phyloP scores from a whole-genome alignment of 2,888 invertebrate species.

The Tenthredo scrophulariae region DNA sequence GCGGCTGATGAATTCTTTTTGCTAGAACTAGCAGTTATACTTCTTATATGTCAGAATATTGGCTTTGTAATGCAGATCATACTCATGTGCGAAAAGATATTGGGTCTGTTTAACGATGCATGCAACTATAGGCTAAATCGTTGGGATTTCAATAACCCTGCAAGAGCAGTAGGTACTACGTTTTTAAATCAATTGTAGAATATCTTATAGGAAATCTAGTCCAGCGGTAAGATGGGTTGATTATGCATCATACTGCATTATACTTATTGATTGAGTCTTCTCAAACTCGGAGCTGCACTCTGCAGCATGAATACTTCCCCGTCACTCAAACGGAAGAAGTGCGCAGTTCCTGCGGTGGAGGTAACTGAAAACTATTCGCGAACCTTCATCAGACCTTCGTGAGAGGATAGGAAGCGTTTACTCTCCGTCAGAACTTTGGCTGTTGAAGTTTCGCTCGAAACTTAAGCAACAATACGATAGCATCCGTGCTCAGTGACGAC shows the following conservation, averaged over 20 bases:
- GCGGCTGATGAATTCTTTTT: not conserved
- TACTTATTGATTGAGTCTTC: constrained; percentile 32
- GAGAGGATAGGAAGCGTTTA: constrained; percentile 37
- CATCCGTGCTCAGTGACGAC: not conserved
- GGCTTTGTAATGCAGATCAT: constrained; percentile 5
- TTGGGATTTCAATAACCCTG: too few relatives aligned
- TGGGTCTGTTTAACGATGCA: not conserved
- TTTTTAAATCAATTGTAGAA: too few relatives aligned
- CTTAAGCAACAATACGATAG: not conserved
- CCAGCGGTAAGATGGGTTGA: not conserved
- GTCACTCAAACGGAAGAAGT: constrained; percentile 21
- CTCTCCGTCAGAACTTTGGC: constrained; percentile 32
- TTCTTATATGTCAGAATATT: not conserved
- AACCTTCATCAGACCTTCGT: constrained; percentile 16
- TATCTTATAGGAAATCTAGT: not conserved
- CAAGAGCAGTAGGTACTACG: too few relatives aligned
- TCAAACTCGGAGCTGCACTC: not conserved
- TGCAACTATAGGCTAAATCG: not conserved
- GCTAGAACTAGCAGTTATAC: not conserved
- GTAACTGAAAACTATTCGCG: constrained; percentile 49
- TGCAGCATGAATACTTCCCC: constrained; percentile 14
- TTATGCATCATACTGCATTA: not conserved
- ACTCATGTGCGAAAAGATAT: not conserved
- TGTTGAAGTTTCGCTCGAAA: constrained; percentile 7
- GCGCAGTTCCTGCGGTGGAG: constrained; percentile 35